These are phyloP conservation scores for Coelogynopora nodosa DNA, from an alignment of 2,888 invertebrate species.

Conservation along the genomic window DNA sequence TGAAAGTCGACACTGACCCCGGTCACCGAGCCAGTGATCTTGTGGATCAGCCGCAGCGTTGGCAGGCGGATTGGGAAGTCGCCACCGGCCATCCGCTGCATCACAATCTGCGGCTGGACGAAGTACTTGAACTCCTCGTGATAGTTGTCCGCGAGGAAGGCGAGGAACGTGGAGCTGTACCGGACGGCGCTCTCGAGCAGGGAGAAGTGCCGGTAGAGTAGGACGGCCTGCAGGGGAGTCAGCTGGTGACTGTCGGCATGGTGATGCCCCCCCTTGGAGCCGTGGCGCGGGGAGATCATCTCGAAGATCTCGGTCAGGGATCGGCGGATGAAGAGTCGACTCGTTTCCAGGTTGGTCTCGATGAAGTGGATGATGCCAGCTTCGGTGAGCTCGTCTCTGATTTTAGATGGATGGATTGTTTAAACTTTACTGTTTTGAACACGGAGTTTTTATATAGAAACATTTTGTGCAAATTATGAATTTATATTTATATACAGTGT, in stretches of 20 bases:
- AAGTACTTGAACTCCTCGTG: constrained; percentile 60
- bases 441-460: no score
- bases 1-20: neutral
- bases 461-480: no score
- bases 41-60: constrained; percentile 52
- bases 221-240: constrained; percentile 53
- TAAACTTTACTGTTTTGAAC: no score
- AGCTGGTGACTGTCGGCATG: constrained; percentile 50
- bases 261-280: constrained; percentile 39
- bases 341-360: neutral
- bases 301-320: neutral
- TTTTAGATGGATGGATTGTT: no score
- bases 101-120: constrained; percentile 54
- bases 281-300: neutral
- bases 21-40: constrained; percentile 49
- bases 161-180: constrained; percentile 52
- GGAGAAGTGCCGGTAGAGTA: constrained; percentile 55
- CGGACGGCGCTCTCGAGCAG: constrained; percentile 54
- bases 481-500: no score
- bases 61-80: constrained; percentile 53
- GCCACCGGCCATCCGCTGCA: constrained; percentile 52
- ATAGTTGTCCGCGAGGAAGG: constrained; percentile 53
- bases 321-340: neutral
- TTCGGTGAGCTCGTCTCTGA: neutral
- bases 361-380: neutral